Conservation (phyloP, 2,888 invertebrate species). For the Polydrusus pterygomalis region DNA sequence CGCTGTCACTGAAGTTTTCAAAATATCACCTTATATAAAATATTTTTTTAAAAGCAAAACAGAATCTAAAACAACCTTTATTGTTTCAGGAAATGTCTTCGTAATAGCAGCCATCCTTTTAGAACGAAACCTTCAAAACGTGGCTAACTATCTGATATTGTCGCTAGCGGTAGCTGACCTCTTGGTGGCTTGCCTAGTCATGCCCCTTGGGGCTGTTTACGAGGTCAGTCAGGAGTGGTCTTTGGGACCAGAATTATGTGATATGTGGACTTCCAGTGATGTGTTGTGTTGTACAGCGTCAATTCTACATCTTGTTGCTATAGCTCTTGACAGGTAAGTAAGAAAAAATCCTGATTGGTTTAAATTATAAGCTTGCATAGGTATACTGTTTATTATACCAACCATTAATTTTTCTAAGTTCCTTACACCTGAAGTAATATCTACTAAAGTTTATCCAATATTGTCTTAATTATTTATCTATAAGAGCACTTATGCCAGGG, state of each 20-base stretch:
- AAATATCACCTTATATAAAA: no score
- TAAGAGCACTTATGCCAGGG: no score
- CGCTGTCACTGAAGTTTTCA: no score
- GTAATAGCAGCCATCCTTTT: conserved; percentile 94
- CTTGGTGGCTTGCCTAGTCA: conserved; percentile 88
- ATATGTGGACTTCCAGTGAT: conserved; percentile 95
- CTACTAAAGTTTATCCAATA: no score
- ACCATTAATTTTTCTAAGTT: no score
- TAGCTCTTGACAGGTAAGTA: conserved; percentile 85
- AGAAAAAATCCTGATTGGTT: neutral
- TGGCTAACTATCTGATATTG: conserved; percentile 92
- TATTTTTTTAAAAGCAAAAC: no score
- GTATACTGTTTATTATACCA: no score
- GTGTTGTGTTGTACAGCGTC: conserved; percentile 93
- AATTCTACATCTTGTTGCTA: conserved; percentile 87
- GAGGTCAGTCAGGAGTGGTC: conserved; percentile 87
- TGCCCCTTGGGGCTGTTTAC: conserved; percentile 86
- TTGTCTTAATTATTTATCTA: no score
- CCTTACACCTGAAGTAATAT: no score
- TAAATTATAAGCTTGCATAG: no score
- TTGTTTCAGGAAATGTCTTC: conserved; percentile 90
- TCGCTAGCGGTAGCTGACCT: conserved; percentile 94
- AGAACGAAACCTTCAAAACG: conserved; percentile 90
- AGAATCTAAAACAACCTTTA: conserved; percentile 23
- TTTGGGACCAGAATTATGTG: conserved; percentile 90